A percentile compares a stretch with the other conserved stretches of the same genome.
Conservation (phyloP, 1,140 invertebrate genomes). For the Steinernema khuongi region DNA sequence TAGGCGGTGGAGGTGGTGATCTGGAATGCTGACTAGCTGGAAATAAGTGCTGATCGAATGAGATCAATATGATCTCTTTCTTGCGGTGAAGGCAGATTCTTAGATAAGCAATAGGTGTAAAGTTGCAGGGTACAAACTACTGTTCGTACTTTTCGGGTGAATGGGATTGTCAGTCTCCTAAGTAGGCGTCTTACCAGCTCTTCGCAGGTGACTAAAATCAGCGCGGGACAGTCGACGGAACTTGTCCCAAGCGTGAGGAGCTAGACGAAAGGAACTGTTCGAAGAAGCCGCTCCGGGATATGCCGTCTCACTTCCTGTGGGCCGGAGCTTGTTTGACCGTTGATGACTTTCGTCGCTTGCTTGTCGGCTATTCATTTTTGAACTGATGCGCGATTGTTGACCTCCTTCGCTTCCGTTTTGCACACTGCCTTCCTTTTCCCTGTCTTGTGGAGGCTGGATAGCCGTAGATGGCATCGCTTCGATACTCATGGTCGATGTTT, state of each 20-base stretch:
- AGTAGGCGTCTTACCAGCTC: conserved; percentile 37
- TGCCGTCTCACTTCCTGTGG: conserved; percentile 12
- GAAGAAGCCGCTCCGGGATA: not conserved
- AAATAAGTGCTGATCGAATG: conserved; percentile 10
- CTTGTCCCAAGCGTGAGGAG: conserved; percentile 39
- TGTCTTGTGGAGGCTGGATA: not conserved
- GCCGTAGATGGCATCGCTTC: conserved; percentile 3
- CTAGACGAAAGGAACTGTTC: conserved; percentile 16
- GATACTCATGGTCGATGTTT: not conserved
- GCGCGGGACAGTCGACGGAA: conserved; percentile 43
- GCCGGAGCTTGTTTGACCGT: conserved; percentile 19
- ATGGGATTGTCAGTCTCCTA: not conserved
- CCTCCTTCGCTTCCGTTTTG: conserved; percentile 7
- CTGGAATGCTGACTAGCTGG: conserved; percentile 14
- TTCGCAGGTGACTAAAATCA: conserved; percentile 42
- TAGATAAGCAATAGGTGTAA: conserved; percentile 12
- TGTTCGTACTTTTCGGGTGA: too few species aligned
- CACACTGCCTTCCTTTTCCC: not conserved
- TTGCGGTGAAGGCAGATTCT: conserved; percentile 12
- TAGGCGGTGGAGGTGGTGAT: conserved; percentile 7
- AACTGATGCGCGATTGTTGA: not conserved
- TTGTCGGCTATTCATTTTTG: conserved; percentile 19
- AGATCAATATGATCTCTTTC: conserved; percentile 15
- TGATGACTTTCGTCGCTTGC: conserved; percentile 41
- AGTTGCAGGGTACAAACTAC: too few species aligned